phyloP scores from a whole-genome alignment of 2,888 invertebrate genomes.

The Dryocosmus kuriphilus region DNA sequence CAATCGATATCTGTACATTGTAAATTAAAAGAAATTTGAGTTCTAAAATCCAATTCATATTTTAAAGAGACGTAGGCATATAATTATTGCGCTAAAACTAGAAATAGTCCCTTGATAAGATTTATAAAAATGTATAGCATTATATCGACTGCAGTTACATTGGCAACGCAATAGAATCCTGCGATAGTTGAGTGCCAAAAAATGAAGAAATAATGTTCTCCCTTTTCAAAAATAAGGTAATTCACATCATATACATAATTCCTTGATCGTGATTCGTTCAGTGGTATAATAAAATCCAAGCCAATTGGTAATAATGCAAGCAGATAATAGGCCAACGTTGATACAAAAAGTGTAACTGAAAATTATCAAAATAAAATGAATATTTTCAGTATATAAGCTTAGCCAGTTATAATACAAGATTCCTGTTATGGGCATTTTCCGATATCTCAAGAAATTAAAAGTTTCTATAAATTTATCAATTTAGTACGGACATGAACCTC shows the following conservation, averaged over 20 bases:
- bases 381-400: too few species aligned
- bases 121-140: neutral
- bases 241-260: neutral
- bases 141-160: neutral
- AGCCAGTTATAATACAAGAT: too few species aligned
- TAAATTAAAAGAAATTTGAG: neutral
- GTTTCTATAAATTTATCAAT: too few species aligned
- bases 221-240: neutral
- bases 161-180: neutral
- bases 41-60: neutral
- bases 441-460: too few species aligned
- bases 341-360: neutral
- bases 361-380: too few species aligned
- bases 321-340: neutral
- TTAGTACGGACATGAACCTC: too few species aligned
- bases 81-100: neutral
- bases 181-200: neutral
- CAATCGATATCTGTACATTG: neutral
- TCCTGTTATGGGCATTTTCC: too few species aligned
- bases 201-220: neutral
- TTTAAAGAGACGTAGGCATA: neutral
- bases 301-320: neutral
- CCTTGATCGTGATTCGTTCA: neutral
- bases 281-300: too few species aligned
- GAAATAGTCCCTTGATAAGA: neutral